Evolutionary conservation across 2,797 vertebrate genomes (phyloP).

Genomic region (Epinephelus awoara): DNA sequence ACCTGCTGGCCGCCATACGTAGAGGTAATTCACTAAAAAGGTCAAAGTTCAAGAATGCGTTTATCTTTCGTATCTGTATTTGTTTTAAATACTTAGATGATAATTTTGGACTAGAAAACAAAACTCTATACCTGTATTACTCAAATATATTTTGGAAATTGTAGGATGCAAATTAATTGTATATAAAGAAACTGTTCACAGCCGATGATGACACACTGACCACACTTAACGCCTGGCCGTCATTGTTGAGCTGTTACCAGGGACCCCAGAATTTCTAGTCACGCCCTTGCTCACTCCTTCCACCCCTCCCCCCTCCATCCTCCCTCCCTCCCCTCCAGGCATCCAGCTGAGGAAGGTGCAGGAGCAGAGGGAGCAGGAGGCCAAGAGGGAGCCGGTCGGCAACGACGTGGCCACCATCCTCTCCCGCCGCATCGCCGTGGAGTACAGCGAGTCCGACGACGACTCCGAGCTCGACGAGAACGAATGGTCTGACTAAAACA

Average conservation of each 20-base stretch:
- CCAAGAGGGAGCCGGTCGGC: conserved; percentile 93
- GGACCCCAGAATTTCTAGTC: neutral
- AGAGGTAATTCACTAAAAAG: conserved; percentile 82
- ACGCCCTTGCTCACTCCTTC: neutral
- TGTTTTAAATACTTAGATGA: no score
- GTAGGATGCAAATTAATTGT: no score
- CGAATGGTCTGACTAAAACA: conserved; percentile 92
- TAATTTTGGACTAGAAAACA: no score
- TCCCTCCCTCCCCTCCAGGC: conserved; percentile 74
- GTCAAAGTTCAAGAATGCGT: no score
- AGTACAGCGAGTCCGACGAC: conserved; percentile 96
- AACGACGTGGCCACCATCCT: conserved; percentile 95
- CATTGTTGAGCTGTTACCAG: no score
- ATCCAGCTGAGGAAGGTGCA: conserved; percentile 95
- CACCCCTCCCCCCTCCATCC: neutral
- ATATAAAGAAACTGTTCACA: no score
- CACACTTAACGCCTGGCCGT: no score
- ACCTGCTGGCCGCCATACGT: conserved; percentile 92
- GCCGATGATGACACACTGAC: no score
- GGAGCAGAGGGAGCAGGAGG: conserved; percentile 94
- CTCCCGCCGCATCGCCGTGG: conserved; percentile 93
- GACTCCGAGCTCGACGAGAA: conserved; percentile 95
- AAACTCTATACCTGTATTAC: no score
- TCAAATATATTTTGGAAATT: no score
- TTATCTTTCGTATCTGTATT: no score